phyloP scores from a whole-genome alignment of 2,797 vertebrate species.

The Cryptoblepharus egeriae region DNA sequence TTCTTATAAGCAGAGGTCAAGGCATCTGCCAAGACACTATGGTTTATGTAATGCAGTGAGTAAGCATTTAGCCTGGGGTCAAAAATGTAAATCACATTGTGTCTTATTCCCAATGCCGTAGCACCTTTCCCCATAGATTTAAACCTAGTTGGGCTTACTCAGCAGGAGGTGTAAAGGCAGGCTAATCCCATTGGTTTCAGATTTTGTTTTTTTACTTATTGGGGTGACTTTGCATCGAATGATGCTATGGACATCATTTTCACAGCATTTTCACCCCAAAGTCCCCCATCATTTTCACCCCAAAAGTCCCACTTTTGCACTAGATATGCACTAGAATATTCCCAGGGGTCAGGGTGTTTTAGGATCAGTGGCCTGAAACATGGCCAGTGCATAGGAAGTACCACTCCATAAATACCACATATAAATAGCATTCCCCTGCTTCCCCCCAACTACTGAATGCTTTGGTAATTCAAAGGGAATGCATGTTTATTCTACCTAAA shows the following conservation, averaged over 20 bases:
- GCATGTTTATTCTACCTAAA: too few species aligned
- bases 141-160: slow-evolving; percentile 61
- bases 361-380: too few species aligned
- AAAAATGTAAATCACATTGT: slow-evolving; percentile 57
- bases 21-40: slow-evolving; percentile 44
- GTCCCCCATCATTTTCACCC: too few species aligned
- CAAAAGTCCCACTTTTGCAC: background rate
- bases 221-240: slow-evolving; percentile 59
- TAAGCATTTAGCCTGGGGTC: slow-evolving; percentile 56
- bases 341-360: too few species aligned
- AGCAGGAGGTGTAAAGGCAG: slow-evolving; percentile 59
- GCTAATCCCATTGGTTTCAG: slow-evolving; percentile 64
- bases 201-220: too few species aligned
- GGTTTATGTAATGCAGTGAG: slow-evolving; percentile 42
- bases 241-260: accelerated
- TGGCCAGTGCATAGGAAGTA: too few species aligned
- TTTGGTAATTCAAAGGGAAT: too few species aligned
- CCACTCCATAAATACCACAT: too few species aligned
- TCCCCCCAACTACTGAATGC: too few species aligned
- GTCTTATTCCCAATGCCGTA: slow-evolving; percentile 46
- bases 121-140: slow-evolving; percentile 57
- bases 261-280: slow-evolving; percentile 42
- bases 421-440: too few species aligned
- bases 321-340: too few species aligned
- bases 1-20: slow-evolving; percentile 47